Percentiles rank a stretch among this genome's conserved stretches.
phyloP scores from a whole-genome alignment of 1,140 invertebrate species.

The Drosophila athabasca region DNA sequence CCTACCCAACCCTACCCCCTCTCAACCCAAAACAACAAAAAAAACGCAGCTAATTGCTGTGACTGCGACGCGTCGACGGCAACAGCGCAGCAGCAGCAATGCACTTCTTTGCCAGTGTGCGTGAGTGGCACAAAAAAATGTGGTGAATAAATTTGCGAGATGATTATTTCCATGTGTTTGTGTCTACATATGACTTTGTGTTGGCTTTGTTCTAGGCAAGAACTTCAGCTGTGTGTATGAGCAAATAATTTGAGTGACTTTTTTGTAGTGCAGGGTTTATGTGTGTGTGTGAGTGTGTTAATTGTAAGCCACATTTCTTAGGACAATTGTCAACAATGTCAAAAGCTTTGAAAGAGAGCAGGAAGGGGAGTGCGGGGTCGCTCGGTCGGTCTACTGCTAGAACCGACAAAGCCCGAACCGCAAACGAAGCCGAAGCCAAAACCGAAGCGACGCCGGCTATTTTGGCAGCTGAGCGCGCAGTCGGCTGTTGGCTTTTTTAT shows the following conservation, averaged over 20 bases:
- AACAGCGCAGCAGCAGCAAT: slow-evolving; percentile 63
- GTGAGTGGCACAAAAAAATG: slow-evolving; percentile 63
- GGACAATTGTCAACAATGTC: slow-evolving; percentile 66
- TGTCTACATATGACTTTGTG: slow-evolving; percentile 28
- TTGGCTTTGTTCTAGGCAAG: slow-evolving; percentile 49
- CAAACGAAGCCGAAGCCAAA: background rate
- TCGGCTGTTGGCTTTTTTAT: slow-evolving; percentile 69
- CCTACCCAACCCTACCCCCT: background rate
- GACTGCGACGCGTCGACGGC: slow-evolving; percentile 62
- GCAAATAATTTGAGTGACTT: slow-evolving; percentile 50
- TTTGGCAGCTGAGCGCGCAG: slow-evolving; percentile 74
- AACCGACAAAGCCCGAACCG: slow-evolving; percentile 8
- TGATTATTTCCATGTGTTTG: slow-evolving; percentile 31
- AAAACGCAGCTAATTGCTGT: slow-evolving; percentile 66
- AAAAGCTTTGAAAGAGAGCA: slow-evolving; percentile 25
- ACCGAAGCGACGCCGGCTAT: slow-evolving; percentile 53
- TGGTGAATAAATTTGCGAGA: slow-evolving; percentile 73
- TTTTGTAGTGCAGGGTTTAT: slow-evolving; percentile 23
- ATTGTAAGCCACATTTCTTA: slow-evolving; percentile 61
- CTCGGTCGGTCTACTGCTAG: background rate
- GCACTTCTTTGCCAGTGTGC: slow-evolving; percentile 53
- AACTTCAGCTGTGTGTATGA: slow-evolving; percentile 21
- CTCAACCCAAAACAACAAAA: background rate
- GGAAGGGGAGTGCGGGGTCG: background rate
- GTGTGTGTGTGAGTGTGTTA: slow-evolving; percentile 44